Evolutionary conservation across 2,113 vertebrate genomes (phyloP), one percentile per base, ranked within the genome.

Genomic region (Gallinago media): DNA sequence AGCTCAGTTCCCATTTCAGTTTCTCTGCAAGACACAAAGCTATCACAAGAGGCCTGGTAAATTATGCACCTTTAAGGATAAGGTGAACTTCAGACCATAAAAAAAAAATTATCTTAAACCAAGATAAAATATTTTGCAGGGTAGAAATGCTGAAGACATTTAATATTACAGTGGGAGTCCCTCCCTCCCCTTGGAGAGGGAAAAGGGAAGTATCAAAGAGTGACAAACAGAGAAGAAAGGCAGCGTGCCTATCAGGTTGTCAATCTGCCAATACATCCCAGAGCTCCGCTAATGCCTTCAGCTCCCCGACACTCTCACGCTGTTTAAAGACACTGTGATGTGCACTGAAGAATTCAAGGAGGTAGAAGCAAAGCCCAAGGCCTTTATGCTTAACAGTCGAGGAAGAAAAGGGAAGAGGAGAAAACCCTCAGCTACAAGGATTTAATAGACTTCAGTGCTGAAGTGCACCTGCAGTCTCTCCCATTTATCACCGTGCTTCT

Each of bases 231-330:
- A 79, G 90, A 95, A 92, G 89, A 94, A 97, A 94, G 73, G 74
- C 47, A 91, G 81, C 4, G 23, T 61, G 81, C 93, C 93, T 92
- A 96, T 96, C 96, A 74, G 93, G 75, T 63, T 96, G 96, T 92
- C 96, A 95, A 95, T 88, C 94, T 95, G 95, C 93, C 94, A 96
- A 94, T 95, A 94, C 96, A 95, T 91, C 96, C 93, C 94, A 54
- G 86, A 27, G 76, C 93, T 93, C 85, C 2, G n/a, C 81, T 96
- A 96, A 95, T 91, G 84, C 91, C 95, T 94, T 89, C 81, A 85
- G 90, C 13, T 85, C 89, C 96, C 92, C 19, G 0, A 79, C 90
- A 52, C 4, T 91, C 91, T 92, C 83, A 5, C 75, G 54, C 91
- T 95, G 93, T 92, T 96, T 96, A 82, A 96, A 96, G 94, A 93